Evolutionary conservation across 1,140 invertebrate genomes (phyloP), one percentile per base, ranked within the genome.

Genomic region (Pinna nobilis): DNA sequence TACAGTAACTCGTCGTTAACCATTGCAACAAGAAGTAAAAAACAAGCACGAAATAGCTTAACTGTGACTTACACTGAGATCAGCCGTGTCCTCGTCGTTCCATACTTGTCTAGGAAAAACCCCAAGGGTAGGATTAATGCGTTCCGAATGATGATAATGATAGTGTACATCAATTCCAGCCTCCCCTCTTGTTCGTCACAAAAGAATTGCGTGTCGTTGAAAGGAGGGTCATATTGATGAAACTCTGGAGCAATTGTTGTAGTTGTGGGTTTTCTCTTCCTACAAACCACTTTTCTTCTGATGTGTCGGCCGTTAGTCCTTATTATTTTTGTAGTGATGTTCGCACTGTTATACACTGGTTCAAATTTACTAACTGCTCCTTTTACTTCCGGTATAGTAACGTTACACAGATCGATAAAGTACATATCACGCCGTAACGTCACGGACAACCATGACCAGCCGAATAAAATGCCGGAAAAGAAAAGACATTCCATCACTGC

Each of bases 31-130:
- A n/a, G n/a, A n/a, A n/a, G n/a, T n/a, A n/a, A n/a, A n/a, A n/a
- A n/a, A n/a, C n/a, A n/a, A n/a, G n/a, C n/a, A n/a, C n/a, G n/a
- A n/a, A n/a, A n/a, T n/a, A n/a, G n/a, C n/a, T n/a, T n/a, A n/a
- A n/a, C n/a, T n/a, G n/a, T n/a, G n/a, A 84, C 83, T 74, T 77
- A 84, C 83, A 84, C 78, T 6, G 78, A 76, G 0, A 84, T 37
- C 0, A 84, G 78, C 4, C 83, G 72, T 11, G 81, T 84, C 39
- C 81, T 60, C 13, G 79, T 84, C 15, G 83, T 84, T 20, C 83
- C 83, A 50, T 79, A 82, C 49, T 74, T 81, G 63, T 84, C 83
- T 41, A 77, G 66, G 68, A 83, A 80, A 30, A 78, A 51, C 13
- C 82, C 80, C 0, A 82, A 18, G 3, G 81, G 78, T 50, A 81